phyloP scores from a whole-genome alignment of 2,797 vertebrate genomes.

The Pyrocephalus nanus region DNA sequence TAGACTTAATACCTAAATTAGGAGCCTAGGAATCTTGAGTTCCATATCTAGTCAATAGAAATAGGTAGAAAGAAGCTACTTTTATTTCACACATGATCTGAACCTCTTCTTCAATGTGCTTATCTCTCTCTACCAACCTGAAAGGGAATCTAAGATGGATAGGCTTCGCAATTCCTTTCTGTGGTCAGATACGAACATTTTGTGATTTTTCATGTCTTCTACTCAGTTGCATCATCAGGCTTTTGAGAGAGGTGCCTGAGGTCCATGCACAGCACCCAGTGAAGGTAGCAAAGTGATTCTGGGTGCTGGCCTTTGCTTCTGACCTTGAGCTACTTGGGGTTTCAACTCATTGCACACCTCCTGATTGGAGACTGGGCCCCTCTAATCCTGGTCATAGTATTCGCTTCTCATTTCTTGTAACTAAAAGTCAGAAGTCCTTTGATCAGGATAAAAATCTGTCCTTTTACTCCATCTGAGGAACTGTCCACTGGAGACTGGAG shows the following conservation, averaged over 20 bases:
- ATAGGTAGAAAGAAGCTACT: background rate
- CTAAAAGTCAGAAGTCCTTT: background rate
- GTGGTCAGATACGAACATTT: background rate
- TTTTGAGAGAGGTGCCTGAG: background rate
- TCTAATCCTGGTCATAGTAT: background rate
- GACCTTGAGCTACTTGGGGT: too few relatives aligned
- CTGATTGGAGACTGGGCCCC: background rate
- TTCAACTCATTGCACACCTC: background rate
- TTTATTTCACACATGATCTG: background rate
- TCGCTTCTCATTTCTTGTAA: background rate
- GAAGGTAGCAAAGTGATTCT: background rate
- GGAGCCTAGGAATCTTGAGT: background rate
- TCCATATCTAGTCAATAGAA: background rate
- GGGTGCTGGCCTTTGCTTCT: background rate
- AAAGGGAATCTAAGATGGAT: background rate
- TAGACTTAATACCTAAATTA: background rate
- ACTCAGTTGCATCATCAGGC: background rate
- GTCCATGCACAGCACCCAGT: fast-evolving
- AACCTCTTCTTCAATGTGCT: background rate
- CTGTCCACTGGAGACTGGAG: background rate
- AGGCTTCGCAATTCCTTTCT: background rate
- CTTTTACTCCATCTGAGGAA: background rate
- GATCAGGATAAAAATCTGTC: background rate
- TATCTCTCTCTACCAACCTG: background rate
- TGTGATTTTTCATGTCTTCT: background rate